Evolutionary conservation across 1,140 invertebrate genomes (phyloP), one percentile per base, ranked within the genome.

Genomic region (Hypothenemus hampei): DNA sequence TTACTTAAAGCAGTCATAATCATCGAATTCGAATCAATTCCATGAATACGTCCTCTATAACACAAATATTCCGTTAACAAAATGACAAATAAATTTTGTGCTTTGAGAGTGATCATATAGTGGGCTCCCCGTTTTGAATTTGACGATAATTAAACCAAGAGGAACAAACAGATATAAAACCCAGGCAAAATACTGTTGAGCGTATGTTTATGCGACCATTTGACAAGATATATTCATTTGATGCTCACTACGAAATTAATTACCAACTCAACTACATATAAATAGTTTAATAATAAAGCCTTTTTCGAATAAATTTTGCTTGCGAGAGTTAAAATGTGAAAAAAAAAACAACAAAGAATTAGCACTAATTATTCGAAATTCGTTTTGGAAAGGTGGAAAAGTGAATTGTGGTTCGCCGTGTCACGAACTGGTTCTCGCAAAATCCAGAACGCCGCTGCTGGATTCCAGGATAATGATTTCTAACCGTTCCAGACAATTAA

Each of bases 391-490:
- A 55, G 52, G 52, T 55, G 20, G 40, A 45, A 55, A 46, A 46
- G 52, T 40, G 44, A 46, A 15, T 47, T 55, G 52, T 36, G 52
- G 52, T 23, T 26, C 44, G 22, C 52, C 52, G 52, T 55, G 39
- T 55, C 52, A 55, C 52, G 52, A 24, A 35, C 26, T 16, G 29
- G 19, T 53, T 24, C n/a, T 39, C 22, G 31, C 52, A 46, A 46
- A 55, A 37, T 55, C 52, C 13, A 13, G 33, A 47, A 20, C 6
- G 29, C 33, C 47, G 61, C 60, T 56, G n/a, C n/a, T n/a, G n/a
- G n/a, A n/a, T n/a, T n/a, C n/a, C n/a, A n/a, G 58, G 59, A 69
- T 69, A 69, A 69, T 69, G 68, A 69, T 69, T 67, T 69, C 68
- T 67, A 64, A 61, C 61, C 58, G 60, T 69, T 67, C 63, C 62